Base-by-base conservation (phyloP, 2,113 vertebrate genomes). In the Amphilophus citrinellus region DNA sequence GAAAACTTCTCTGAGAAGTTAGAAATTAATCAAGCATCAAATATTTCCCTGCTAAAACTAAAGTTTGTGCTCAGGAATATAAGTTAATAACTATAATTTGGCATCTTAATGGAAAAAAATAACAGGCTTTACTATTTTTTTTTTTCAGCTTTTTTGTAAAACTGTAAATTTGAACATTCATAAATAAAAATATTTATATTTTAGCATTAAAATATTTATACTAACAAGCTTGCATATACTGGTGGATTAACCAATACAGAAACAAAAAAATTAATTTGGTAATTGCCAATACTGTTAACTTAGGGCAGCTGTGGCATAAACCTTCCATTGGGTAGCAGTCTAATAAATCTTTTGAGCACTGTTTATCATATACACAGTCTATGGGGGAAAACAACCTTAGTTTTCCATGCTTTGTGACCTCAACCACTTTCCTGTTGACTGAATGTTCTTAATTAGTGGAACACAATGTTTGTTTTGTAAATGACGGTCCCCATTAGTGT, bases 211-310 rank as follows among this genome's bases (percentile, higher is more conserved):
- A 35, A 44, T 44, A 66, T 66, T 66, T 66, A 22, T 13, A 44
- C 22, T 6, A 66, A 66, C 42, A 13, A 66, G 13, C 37, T 66
- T 66, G 62, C 7, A 15, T 13, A 66, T 17, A 66, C 37, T 4
- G 0, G 0, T 44, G 1, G 63, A 66, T 44, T 66, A 66, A 24
- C 63, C 42, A 44, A 3, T 66, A 44, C 42, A 24, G n/a, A 66
- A 17, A 7, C 22, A 44, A 66, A 66, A 30, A 66, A 24, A 8
- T 15, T 2, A 66, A 24, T 44, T 66, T 24, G 37, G 24, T 9
- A 42, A 39, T 24, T 42, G 39, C n/a, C n/a, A 44, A 35, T 35
- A 35, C 35, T 35, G 35, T 7, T n/a, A 44, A 24, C 44, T 24
- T 66, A 10, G 37, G 63, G 63, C 0, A 66, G 63, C 0, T 66